Percentiles rank a stretch among this genome's conserved stretches.
phyloP scores from a whole-genome alignment of 1,140 invertebrate genomes.

The Notospermus geniculatus region DNA sequence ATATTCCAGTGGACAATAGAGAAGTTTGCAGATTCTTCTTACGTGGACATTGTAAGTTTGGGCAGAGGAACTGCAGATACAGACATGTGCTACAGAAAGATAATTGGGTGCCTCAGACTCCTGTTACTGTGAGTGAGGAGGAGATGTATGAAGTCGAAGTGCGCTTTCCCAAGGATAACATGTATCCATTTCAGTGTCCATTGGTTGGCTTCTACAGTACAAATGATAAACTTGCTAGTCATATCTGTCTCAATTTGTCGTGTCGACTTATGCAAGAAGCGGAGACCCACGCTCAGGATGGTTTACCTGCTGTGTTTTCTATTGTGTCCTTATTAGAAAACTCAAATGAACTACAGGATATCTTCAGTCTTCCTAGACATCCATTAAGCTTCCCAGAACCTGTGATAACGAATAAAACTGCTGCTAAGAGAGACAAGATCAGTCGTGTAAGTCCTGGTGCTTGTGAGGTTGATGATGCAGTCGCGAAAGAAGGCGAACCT shows the following conservation, averaged over 20 bases:
- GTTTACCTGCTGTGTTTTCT: conserved; percentile 39
- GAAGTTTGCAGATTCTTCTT: conserved; percentile 41
- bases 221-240: conserved; percentile 27
- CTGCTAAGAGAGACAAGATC: neutral
- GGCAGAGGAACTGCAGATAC: conserved; percentile 6
- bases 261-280: conserved; percentile 37
- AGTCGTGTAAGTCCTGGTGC: neutral
- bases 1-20: conserved; percentile 10
- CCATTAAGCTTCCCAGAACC: conserved; percentile 29
- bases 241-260: conserved; percentile 42
- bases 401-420: conserved; percentile 8
- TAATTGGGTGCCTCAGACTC: neutral
- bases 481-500: no score
- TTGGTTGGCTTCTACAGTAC: conserved; percentile 40
- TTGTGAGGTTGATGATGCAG: no score
- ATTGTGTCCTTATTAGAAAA: conserved; percentile 43
- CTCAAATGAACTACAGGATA: conserved; percentile 25
- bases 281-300: conserved; percentile 24
- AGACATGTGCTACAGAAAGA: conserved; percentile 9
- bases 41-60: conserved; percentile 29
- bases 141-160: conserved; percentile 34
- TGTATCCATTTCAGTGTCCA: conserved; percentile 42
- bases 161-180: conserved; percentile 39
- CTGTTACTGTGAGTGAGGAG: neutral
- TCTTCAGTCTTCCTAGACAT: conserved; percentile 31